phyloP scores from a whole-genome alignment of 2,888 invertebrate genomes.

The Sinopyrophorus schimmeli region DNA sequence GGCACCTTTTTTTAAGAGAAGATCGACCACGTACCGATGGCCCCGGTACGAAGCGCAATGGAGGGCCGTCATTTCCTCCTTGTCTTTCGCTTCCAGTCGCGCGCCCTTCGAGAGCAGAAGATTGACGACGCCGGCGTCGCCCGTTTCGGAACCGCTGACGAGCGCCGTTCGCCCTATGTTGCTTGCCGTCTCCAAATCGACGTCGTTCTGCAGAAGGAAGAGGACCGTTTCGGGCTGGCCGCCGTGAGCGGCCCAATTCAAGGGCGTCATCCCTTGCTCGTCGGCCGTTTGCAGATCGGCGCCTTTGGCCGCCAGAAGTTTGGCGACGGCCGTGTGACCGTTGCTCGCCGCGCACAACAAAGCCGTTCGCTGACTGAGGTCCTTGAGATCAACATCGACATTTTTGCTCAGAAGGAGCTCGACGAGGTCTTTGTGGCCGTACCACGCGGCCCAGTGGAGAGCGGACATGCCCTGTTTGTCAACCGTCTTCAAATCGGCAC shows the following conservation, averaged over 20 bases:
- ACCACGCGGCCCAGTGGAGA: conserved; percentile 4
- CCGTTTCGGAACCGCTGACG: neutral
- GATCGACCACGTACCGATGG: neutral
- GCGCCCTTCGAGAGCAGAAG: conserved; percentile 1
- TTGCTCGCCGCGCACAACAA: conserved; percentile 1
- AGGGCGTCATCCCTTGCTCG: neutral
- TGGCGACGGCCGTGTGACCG: neutral
- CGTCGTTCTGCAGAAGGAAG: neutral
- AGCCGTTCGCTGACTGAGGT: neutral
- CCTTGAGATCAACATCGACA: neutral
- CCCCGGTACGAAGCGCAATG: conserved; percentile 3
- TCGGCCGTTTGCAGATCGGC: conserved; percentile 1
- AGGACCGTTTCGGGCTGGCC: neutral
- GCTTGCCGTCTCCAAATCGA: conserved; percentile 1
- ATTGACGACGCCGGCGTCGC: neutral
- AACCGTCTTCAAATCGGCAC: neutral
- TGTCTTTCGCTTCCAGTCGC: neutral
- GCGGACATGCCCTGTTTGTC: neutral
- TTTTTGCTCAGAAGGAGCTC: neutral
- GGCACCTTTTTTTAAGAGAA: neutral
- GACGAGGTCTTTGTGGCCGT: neutral
- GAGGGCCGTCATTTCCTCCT: neutral
- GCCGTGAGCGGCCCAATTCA: conserved; percentile 1
- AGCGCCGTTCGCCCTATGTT: conserved; percentile 2
- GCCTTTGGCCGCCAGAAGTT: neutral